Evolutionary conservation across 2,888 invertebrate genomes (phyloP).

Genomic region (Lasioglossum pauxillum): DNA sequence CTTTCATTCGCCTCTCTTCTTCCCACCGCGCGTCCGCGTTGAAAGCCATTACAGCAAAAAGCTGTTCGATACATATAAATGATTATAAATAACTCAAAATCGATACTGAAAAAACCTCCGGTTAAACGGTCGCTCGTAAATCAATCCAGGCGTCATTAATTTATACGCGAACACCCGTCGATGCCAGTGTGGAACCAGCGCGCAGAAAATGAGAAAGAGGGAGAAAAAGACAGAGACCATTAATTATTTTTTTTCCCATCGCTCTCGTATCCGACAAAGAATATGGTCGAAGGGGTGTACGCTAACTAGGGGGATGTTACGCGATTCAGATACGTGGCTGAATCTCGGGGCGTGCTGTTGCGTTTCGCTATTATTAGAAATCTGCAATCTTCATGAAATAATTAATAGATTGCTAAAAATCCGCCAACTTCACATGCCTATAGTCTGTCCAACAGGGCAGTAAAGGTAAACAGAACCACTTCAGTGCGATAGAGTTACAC

Average conservation of each 20-base stretch:
- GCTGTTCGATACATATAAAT: constrained; percentile 50
- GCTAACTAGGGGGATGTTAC: background rate
- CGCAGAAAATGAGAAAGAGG: background rate
- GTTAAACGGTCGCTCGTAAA: constrained; percentile 63
- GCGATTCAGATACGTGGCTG: background rate
- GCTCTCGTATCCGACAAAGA: background rate
- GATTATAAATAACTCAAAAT: constrained; percentile 65
- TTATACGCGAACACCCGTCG: constrained; percentile 55
- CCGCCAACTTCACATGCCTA: no score
- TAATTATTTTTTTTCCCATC: constrained; percentile 49
- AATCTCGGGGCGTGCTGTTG: background rate
- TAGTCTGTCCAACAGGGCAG: no score
- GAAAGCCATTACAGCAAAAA: constrained; percentile 46
- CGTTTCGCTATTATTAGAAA: background rate
- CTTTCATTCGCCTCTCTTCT: background rate
- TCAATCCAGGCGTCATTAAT: constrained; percentile 65
- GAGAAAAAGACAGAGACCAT: constrained; percentile 11
- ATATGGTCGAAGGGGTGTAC: background rate
- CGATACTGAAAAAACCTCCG: constrained; percentile 47
- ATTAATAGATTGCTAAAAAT: background rate
- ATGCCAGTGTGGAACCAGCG: constrained; percentile 32
- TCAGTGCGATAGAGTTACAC: no score
- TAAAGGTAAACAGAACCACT: no score
- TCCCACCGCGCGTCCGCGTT: background rate
- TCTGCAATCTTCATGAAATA: background rate